phyloP scores from a whole-genome alignment of 2,797 vertebrate genomes.

The Galago senegalensis region DNA sequence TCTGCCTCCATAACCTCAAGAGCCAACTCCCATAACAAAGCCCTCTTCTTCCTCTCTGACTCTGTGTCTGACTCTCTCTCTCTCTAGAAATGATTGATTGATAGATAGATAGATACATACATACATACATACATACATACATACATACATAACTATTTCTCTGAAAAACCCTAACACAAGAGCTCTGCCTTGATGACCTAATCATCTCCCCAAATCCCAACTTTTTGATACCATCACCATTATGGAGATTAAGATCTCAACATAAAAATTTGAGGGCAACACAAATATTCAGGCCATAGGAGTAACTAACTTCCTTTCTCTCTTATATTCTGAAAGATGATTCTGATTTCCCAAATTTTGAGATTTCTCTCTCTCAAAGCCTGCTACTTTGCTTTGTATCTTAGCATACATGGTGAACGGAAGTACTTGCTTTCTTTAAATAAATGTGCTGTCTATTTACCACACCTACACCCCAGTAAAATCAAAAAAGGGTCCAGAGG shows the following conservation, averaged over 20 bases:
- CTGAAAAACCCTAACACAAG: background rate
- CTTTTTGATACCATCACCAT: background rate
- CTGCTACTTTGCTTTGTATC: background rate
- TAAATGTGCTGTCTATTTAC: background rate
- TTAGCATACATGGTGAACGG: background rate
- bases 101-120: background rate
- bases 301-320: background rate
- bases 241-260: background rate
- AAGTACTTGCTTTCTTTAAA: constrained; percentile 40
- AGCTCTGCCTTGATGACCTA: background rate
- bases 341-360: background rate
- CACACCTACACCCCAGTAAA: background rate
- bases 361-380: constrained; percentile 19
- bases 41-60: too few relatives aligned
- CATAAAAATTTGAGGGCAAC: background rate
- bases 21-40: background rate
- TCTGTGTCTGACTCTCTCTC: too few relatives aligned
- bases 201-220: background rate
- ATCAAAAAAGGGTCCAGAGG: constrained; percentile 18
- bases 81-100: background rate
- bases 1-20: background rate
- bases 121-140: too few relatives aligned
- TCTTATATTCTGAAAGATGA: constrained; percentile 38
- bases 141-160: background rate
- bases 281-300: background rate